Evolutionary conservation across 2,888 invertebrate species (phyloP).

Genomic region (Luperina testacea): DNA sequence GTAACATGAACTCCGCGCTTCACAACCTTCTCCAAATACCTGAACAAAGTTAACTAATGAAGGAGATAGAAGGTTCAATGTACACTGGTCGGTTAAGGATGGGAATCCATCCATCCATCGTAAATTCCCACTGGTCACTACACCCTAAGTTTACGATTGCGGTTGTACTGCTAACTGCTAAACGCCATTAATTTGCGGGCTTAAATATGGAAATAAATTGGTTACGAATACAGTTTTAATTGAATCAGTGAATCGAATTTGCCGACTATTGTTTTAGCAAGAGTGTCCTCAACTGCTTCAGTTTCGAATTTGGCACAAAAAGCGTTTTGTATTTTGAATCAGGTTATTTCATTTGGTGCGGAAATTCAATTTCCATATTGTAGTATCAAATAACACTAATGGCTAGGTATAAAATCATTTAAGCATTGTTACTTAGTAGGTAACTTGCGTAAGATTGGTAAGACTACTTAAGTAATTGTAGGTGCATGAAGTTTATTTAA

Average conservation of each 20-base stretch:
- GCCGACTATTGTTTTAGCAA: constrained; percentile 44
- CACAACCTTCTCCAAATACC: constrained; percentile 33
- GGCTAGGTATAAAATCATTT: constrained; percentile 7
- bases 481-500: constrained; percentile 2
- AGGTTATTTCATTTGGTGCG: constrained; percentile 9
- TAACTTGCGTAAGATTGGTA: constrained; percentile 14
- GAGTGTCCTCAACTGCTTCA: constrained; percentile 17
- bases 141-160: constrained; percentile 72
- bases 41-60: constrained; percentile 3
- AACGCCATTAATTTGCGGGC: constrained; percentile 68
- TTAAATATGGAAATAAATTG: constrained; percentile 49
- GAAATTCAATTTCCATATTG: constrained; percentile 30
- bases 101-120: no score
- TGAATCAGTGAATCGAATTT: constrained; percentile 42
- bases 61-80: constrained; percentile 45
- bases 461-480: background rate
- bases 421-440: constrained; percentile 8
- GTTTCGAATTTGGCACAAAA: constrained; percentile 41
- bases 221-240: constrained; percentile 56
- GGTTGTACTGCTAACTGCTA: constrained; percentile 64
- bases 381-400: background rate
- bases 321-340: constrained; percentile 34
- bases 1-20: constrained; percentile 59
- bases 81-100: constrained; percentile 56
- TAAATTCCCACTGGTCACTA: constrained; percentile 74